Evolutionary conservation across 2,797 vertebrate species (phyloP), one percentile per base, ranked within the genome.

Genomic region (Halcyon badia): DNA sequence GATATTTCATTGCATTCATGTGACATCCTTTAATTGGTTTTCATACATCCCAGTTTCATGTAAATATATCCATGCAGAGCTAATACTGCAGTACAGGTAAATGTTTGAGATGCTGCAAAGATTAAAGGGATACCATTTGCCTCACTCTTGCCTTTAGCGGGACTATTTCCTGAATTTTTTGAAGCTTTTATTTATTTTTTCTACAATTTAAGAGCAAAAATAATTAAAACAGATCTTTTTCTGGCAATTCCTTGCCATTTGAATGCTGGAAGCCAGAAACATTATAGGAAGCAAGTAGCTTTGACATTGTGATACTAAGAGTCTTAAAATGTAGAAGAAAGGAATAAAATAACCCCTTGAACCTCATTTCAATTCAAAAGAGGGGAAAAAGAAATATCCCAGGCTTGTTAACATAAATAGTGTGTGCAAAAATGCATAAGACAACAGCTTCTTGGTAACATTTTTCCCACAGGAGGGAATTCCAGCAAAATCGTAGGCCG

Each of bases 361-460:
- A 83, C 71, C 49, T 86, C 17, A 62, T 79, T 95, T 88, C 89
- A 93, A 89, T 83, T 85, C 51, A 91, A 85, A 94, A 92, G 65
- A 69, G 73, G 46, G 42, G 56, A 83, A 95, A 75, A 89, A 93
- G 94, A 70, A 51, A 26, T 16, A 73, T 88, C 70, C 52, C 44
- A 93, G 68, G 60, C 91, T 90, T 92, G 88, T 97, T 96, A 96
- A 95, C 90, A 93, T 94, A 96, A 95, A 95, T 87, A 94, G 81
- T 83, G 71, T 96, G 80, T 94, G 90, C 89, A 96, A 96, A 94
- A 95, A 94, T 87, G 91, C 93, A 94, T 91, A 96, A 97, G 93
- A 93, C 96, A 97, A 97, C 96, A 97, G 91, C 80, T 90, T 79
- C 64, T 96, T 42, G 61, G 94, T 87, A 97, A 94, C 62, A 73